Conservation (phyloP, 2,888 invertebrate genomes). For the Eristalis arbustorum region DNA sequence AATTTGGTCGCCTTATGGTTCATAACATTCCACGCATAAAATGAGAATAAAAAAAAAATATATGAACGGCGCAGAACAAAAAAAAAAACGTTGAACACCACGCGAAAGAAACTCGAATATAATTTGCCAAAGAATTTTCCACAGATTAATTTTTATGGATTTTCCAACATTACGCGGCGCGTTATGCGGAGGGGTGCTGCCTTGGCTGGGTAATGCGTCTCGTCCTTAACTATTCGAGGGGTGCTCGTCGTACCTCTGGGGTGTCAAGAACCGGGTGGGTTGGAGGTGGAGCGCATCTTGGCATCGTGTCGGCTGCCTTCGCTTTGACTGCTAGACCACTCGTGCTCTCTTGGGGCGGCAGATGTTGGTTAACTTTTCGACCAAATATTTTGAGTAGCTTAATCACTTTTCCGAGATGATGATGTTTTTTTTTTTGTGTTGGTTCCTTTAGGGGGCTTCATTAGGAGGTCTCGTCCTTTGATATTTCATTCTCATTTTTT, state of each 20-base stretch:
- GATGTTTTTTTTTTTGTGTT: constrained; percentile 23
- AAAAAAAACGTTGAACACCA: constrained; percentile 13
- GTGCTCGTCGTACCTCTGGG: background rate
- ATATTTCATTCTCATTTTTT: constrained; percentile 6
- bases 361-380: constrained; percentile 59
- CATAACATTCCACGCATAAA: constrained; percentile 68
- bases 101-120: constrained; percentile 59
- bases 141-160: constrained; percentile 75
- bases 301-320: background rate
- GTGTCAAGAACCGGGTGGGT: background rate
- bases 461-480: constrained; percentile 41
- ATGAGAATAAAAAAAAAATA: constrained; percentile 32
- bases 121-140: constrained; percentile 73
- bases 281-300: constrained; percentile 4
- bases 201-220: constrained; percentile 37
- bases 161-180: constrained; percentile 65
- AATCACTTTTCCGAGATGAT: constrained; percentile 59
- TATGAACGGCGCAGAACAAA: constrained; percentile 1
- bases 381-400: constrained; percentile 69
- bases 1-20: constrained; percentile 67
- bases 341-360: background rate
- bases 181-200: constrained; percentile 38
- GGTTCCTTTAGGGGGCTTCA: constrained; percentile 30
- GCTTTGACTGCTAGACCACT: background rate
- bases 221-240: constrained; percentile 30